Evolutionary conservation across 2,888 invertebrate genomes (phyloP).

Genomic region (Danaus chrysippus): DNA sequence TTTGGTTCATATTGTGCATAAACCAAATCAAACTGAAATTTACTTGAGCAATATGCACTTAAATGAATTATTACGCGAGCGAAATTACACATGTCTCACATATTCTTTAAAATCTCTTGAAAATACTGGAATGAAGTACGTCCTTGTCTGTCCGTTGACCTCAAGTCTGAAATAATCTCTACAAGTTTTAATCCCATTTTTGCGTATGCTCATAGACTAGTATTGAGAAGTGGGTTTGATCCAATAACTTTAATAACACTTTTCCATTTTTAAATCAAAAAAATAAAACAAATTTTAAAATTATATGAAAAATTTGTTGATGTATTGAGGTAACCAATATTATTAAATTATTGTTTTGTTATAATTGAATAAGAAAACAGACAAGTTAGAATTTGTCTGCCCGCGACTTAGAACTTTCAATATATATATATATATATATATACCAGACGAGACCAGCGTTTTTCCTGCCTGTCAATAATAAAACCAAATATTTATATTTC

Average conservation of each 20-base stretch:
- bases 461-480: no score
- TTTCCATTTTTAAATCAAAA: no score
- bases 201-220: conserved; percentile 5
- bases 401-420: no score
- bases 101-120: conserved; percentile 12
- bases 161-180: conserved; percentile 12
- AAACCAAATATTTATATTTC: conserved; percentile 29
- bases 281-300: no score
- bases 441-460: no score
- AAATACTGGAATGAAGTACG: conserved; percentile 18
- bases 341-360: no score
- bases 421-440: no score
- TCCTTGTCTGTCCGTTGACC: conserved; percentile 20
- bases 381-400: no score
- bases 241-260: conserved; percentile 9
- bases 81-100: conserved; percentile 9
- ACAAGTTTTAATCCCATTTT: conserved; percentile 14
- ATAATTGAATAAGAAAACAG: no score
- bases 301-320: no score
- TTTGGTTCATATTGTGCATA: no score
- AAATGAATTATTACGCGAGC: not conserved
- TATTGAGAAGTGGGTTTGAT: not conserved
- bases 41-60: not conserved
- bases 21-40: not conserved
- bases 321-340: no score